Evolutionary conservation across 2,113 vertebrate species (phyloP).

Genomic region (Phaethon lepturus): DNA sequence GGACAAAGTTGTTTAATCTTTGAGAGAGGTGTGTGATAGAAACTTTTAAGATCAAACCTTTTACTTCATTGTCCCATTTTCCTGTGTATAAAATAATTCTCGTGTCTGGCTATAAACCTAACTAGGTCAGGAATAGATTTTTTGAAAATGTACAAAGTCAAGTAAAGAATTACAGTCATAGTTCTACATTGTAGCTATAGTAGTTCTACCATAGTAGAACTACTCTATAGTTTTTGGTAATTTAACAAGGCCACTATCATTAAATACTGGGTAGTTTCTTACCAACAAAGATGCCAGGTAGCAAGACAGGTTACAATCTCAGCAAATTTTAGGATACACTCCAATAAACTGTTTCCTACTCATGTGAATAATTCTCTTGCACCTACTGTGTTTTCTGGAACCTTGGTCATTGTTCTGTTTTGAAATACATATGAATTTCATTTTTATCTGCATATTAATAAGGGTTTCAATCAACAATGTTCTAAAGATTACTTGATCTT

Average conservation of each 20-base stretch:
- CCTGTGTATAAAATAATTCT: background rate
- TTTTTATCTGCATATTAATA: background rate
- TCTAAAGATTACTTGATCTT: background rate
- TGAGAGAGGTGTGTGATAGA: background rate
- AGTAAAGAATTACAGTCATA: background rate
- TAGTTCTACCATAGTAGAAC: background rate
- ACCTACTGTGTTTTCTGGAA: background rate
- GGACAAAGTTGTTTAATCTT: background rate
- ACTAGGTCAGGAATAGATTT: background rate
- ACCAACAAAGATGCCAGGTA: background rate
- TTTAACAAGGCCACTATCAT: accelerated
- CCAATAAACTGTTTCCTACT: background rate
- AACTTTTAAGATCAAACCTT: background rate
- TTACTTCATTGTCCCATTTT: background rate
- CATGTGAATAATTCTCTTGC: background rate
- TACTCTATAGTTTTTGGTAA: background rate
- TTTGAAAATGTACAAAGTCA: background rate
- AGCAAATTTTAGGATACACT: background rate
- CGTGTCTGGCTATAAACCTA: too few relatives aligned
- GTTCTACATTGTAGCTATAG: accelerated
- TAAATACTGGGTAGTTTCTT: background rate
- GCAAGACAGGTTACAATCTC: background rate
- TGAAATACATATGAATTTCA: background rate
- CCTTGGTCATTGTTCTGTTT: background rate
- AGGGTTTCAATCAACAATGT: background rate